Evolutionary conservation across 2,888 invertebrate genomes (phyloP), one percentile per base, ranked within the genome.

Genomic region (Tryphoninae sp.): DNA sequence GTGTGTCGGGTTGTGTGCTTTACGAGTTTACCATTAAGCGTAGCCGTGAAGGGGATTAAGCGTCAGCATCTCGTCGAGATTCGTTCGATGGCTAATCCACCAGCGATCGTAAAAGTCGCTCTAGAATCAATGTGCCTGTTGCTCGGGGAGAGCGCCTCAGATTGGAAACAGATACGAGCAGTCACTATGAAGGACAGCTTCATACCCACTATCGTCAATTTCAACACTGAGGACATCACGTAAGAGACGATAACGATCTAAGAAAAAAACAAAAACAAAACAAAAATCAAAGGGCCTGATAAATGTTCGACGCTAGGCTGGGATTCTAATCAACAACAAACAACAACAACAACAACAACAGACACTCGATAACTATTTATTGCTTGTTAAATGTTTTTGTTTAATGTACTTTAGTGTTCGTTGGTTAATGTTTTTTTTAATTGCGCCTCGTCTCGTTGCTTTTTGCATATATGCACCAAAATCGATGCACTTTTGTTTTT

Each of bases 31-130:
- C 79, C 13, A 77, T 79, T 84, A 86, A 88, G 88, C 86, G 81
- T 92, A 95, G 98, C 98, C 91, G 98, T 98, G 91, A 97, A 97
- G 92, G 96, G 97, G 86, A 98, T 98, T 94, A 98, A 97, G 95
- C 98, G 98, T 93, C 97, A 98, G 92, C 97, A 98, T 92, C 94
- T 98, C 90, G 98, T 98, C 82, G 98, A 98, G 92, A 96, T 98
- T 86, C 95, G 97, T 84, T 97, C 98, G 40, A 97, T 98, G 97
- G 96, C 97, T 84, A 98, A 98, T 93, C 98, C 98, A 79, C 98
- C 98, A 69, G 95, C 96, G 73, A 95, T 96, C 85, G 98, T 98
- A 85, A 98, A 98, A 92, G 94, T 98, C 94, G 98, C 98, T 85
- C 94, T 98, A 88, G 98, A 98, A 93, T 97, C 98, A 62, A 97